Evolutionary conservation across 2,888 invertebrate species (phyloP).

Genomic region (Nomada flava): DNA sequence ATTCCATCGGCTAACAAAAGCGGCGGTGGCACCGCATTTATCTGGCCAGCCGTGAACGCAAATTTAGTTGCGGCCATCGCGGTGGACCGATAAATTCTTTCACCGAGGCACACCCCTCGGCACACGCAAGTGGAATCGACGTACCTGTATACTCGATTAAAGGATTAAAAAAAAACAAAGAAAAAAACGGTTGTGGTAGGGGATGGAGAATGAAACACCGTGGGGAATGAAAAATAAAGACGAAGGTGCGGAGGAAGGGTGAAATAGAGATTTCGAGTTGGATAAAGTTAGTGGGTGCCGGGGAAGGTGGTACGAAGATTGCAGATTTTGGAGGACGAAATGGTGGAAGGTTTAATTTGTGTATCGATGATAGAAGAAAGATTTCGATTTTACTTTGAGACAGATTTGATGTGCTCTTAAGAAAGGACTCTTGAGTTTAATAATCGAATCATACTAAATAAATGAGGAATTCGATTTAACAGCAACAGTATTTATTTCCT

Average conservation of each 20-base stretch:
- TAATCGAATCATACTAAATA: too few relatives aligned
- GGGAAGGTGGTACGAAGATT: too few relatives aligned
- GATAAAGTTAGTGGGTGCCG: too few relatives aligned
- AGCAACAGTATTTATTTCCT: too few relatives aligned
- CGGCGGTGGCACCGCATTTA: slow-evolving; percentile 70
- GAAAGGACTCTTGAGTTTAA: too few relatives aligned
- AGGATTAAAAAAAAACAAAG: slow-evolving; percentile 42
- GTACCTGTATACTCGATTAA: slow-evolving; percentile 54
- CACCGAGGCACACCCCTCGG: slow-evolving; percentile 55
- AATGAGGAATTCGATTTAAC: too few relatives aligned
- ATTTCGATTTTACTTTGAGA: too few relatives aligned
- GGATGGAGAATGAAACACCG: neutral
- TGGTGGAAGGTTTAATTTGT: too few relatives aligned
- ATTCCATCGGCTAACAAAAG: slow-evolving; percentile 70
- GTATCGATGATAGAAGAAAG: too few relatives aligned
- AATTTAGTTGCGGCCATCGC: slow-evolving; percentile 72
- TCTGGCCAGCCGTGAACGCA: slow-evolving; percentile 70
- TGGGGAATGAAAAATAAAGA: neutral
- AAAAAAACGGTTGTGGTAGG: neutral
- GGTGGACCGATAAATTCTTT: slow-evolving; percentile 72
- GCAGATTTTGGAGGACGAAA: too few relatives aligned
- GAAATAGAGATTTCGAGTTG: neutral
- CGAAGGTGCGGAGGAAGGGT: neutral
- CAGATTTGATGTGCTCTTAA: too few relatives aligned
- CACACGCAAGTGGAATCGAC: slow-evolving; percentile 56